A percentile compares a stretch with the other conserved stretches of the same genome.
phyloP scores from a whole-genome alignment of 2,888 invertebrate species.

The Microdon myrmicae region DNA sequence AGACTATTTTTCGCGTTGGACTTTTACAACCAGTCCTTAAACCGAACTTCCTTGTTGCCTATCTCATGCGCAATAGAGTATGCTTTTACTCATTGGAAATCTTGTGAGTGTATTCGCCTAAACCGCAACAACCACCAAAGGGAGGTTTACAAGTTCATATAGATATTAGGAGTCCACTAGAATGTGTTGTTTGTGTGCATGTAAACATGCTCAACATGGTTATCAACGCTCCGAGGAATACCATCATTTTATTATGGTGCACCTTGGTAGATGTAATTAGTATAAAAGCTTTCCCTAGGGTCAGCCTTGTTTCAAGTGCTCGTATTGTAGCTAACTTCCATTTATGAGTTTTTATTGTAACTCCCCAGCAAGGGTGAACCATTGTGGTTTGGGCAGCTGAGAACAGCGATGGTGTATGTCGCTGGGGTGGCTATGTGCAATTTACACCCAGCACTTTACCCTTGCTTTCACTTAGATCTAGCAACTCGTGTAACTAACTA shows the following conservation, averaged over 20 bases:
- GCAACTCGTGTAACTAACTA: too few species aligned
- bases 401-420: too few species aligned
- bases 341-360: too few species aligned
- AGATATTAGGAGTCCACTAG: too few species aligned
- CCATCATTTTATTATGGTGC: conserved; percentile 7
- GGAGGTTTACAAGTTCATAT: too few species aligned
- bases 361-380: too few species aligned
- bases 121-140: too few species aligned
- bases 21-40: conserved; percentile 18
- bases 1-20: conserved; percentile 25
- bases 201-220: conserved; percentile 9
- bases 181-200: conserved; percentile 9
- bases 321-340: too few species aligned
- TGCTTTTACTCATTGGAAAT: conserved; percentile 27
- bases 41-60: conserved; percentile 2
- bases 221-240: too few species aligned
- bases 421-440: not conserved
- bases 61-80: conserved; percentile 30
- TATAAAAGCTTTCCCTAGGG: conserved; percentile 30
- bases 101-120: too few species aligned
- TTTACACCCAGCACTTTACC: not conserved
- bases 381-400: too few species aligned
- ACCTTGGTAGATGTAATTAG: conserved; percentile 13
- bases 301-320: too few species aligned
- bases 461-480: conserved; percentile 2